A percentile compares a stretch with the other conserved stretches of the same genome.
phyloP scores from a whole-genome alignment of 2,113 vertebrate species.

The Nettapus auritus region DNA sequence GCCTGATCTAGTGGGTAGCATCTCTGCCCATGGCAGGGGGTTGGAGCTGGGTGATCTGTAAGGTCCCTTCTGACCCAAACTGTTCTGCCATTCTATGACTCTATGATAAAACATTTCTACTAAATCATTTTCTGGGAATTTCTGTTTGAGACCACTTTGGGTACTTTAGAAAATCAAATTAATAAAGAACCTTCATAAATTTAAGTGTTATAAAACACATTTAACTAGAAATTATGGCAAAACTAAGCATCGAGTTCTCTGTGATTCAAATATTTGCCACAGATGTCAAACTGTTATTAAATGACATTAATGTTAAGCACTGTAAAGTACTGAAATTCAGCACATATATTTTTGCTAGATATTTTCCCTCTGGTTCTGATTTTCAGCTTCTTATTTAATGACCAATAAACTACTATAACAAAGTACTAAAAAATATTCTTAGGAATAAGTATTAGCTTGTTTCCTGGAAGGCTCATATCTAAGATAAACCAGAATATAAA shows the following conservation, averaged over 20 bases:
- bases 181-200: slow-evolving; percentile 32
- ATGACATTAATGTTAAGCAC: background rate
- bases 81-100: too few species aligned
- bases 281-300: background rate
- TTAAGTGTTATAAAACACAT: background rate
- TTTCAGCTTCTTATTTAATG: background rate
- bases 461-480: background rate
- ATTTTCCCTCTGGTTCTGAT: background rate
- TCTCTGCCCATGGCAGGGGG: too few species aligned
- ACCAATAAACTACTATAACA: background rate
- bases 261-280: slow-evolving; percentile 1
- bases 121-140: background rate
- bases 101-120: background rate
- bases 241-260: background rate
- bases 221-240: slow-evolving; percentile 41
- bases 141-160: slow-evolving; percentile 9
- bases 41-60: too few species aligned
- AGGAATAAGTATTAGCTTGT: background rate
- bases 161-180: slow-evolving; percentile 34
- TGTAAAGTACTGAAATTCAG: background rate
- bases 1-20: too few species aligned
- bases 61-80: too few species aligned
- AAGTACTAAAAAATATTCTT: background rate
- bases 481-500: background rate
- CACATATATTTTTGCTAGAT: background rate